Evolutionary conservation across 2,113 vertebrate species (phyloP), one percentile per base, ranked within the genome.

Genomic region (Apus apus): DNA sequence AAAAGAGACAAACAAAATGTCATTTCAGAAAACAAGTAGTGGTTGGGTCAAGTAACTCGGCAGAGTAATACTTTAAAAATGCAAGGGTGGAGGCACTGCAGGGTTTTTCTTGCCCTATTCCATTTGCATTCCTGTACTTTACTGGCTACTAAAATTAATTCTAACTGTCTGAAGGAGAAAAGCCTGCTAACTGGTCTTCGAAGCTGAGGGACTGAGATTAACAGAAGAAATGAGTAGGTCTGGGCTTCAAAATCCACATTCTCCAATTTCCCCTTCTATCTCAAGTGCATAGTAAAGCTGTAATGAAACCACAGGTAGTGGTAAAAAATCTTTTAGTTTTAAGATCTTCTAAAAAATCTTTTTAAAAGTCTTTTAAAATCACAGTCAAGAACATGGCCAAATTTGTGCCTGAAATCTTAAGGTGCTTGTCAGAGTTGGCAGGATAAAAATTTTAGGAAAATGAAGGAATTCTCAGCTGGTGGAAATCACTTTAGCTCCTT

Each of bases 391-490:
- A 66, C 32, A 46, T 5, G n/a, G 90, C 53, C 77, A 93, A 90
- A 96, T 82, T 30, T 3, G 3, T 78, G 86, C 45, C 66, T 82
- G 70, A 89, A 87, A 78, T 53, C n/a, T 75, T 46, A 89, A 88
- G 9, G 50, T 23, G 65, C 45, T 80, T 73, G 65, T 29, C 48
- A 57, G 64, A 84, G n/a, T 57, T 65, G 60, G 43, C 48, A 82
- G 36, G 80, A 66, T 27, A 89, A 61, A 72, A 86, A 85, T 46
- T 51, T 93, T 50, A 94, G 20, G 58, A 94, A 96, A 92, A 94
- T 57, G 27, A 81, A 91, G 34, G 58, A 86, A 94, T 70, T 95
- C 92, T 82, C 92, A 96, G 92, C 93, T 97, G 92, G 77, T 54
- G 2, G 73, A 85, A 50, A 92, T 54, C 70, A 84, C n/a, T 88